phyloP scores from a whole-genome alignment of 2,113 vertebrate species.

The Brachionichthys hirsutus region DNA sequence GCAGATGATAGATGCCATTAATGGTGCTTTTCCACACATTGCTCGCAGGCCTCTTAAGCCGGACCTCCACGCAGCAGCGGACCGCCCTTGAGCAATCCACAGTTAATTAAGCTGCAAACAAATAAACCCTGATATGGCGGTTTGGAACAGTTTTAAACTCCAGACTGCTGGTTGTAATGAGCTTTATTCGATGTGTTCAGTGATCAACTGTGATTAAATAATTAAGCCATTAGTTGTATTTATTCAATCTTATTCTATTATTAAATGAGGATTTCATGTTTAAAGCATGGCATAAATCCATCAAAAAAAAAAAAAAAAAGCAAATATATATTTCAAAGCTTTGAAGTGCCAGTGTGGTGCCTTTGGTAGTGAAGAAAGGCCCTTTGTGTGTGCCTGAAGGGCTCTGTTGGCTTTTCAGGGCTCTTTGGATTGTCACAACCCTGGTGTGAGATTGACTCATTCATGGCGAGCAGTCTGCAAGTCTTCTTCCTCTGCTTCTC shows the following conservation, averaged over 20 bases:
- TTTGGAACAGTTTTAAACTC: slow-evolving; percentile 7
- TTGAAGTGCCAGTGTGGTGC: slow-evolving; percentile 54
- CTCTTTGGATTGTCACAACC: slow-evolving; percentile 66
- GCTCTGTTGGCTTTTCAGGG: slow-evolving; percentile 46
- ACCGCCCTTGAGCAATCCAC: slow-evolving; percentile 52
- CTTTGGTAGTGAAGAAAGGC: slow-evolving; percentile 63
- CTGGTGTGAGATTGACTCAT: slow-evolving; percentile 66
- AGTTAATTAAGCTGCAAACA: slow-evolving; percentile 71
- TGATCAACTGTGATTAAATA: slow-evolving; percentile 57
- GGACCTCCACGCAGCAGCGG: slow-evolving; percentile 53
- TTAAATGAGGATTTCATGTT: slow-evolving; percentile 54
- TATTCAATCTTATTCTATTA: slow-evolving; percentile 53
- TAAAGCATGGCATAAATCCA: slow-evolving; percentile 63
- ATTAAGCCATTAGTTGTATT: slow-evolving; percentile 47
- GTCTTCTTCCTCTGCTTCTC: slow-evolving; percentile 41
- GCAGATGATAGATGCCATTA: slow-evolving; percentile 78
- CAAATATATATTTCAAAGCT: slow-evolving; percentile 75
- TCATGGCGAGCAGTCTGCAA: slow-evolving; percentile 42
- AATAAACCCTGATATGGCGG: slow-evolving; percentile 43
- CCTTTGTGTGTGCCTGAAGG: slow-evolving; percentile 59
- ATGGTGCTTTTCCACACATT: slow-evolving; percentile 53
- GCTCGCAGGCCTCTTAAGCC: slow-evolving; percentile 42
- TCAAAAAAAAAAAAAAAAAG: slow-evolving; percentile 67
- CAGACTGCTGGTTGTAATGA: slow-evolving; percentile 34
- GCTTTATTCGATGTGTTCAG: slow-evolving; percentile 44